Evolutionary conservation across 2,888 invertebrate species (phyloP).

Genomic region (Vanessa cardui): DNA sequence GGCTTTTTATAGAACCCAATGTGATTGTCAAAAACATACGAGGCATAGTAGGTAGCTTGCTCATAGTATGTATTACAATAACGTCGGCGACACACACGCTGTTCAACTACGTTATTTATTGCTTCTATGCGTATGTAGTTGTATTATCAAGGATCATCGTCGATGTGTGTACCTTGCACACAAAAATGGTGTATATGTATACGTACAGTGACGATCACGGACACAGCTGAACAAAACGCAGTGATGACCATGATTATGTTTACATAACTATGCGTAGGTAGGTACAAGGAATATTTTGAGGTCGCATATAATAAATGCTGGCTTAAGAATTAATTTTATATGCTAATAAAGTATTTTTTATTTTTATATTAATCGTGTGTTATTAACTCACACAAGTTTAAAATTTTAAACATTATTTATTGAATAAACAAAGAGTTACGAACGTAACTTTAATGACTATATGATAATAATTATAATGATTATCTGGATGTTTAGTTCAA

Average conservation of each 20-base stretch:
- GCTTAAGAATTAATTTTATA: constrained; percentile 56
- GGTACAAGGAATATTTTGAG: constrained; percentile 50
- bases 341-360: constrained; percentile 50
- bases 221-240: constrained; percentile 66
- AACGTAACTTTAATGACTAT: neutral
- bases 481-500: neutral
- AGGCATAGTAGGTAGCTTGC: neutral
- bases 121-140: constrained; percentile 45
- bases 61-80: constrained; percentile 41
- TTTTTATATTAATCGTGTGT: constrained; percentile 8
- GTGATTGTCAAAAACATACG: neutral
- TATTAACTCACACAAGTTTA: neutral
- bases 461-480: neutral
- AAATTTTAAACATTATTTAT: neutral
- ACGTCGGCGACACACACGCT: constrained; percentile 58
- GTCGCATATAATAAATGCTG: constrained; percentile 51
- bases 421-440: neutral
- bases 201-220: constrained; percentile 55
- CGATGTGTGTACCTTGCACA: constrained; percentile 44
- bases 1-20: too few relatives aligned
- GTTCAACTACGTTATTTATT: constrained; percentile 56
- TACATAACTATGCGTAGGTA: constrained; percentile 53
- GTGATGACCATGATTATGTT: constrained; percentile 69
- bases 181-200: constrained; percentile 34
- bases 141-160: constrained; percentile 60